phyloP scores from a whole-genome alignment of 2,888 invertebrate species.

The Zeuzera pyrina region DNA sequence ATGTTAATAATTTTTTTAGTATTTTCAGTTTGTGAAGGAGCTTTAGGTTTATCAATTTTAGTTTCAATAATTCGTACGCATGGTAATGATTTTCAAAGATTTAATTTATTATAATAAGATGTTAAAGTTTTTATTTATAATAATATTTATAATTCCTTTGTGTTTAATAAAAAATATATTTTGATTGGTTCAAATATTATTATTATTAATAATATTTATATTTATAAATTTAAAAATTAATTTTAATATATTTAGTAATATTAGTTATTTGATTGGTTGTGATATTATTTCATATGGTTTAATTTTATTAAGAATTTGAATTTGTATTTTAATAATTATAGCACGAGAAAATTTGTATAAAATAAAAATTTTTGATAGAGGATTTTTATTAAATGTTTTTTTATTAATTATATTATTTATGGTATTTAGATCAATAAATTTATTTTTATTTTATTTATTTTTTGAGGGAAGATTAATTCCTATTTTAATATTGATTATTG shows the following conservation, averaged over 20 bases:
- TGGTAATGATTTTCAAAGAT: slow-evolving; percentile 76
- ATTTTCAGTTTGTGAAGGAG: slow-evolving; percentile 77
- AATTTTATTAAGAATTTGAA: slow-evolving; percentile 74
- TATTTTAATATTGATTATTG: slow-evolving; percentile 77
- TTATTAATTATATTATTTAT: slow-evolving; percentile 65
- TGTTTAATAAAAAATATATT: slow-evolving; percentile 64
- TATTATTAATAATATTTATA: slow-evolving; percentile 64
- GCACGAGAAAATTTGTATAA: slow-evolving; percentile 65
- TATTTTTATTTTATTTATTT: slow-evolving; percentile 80
- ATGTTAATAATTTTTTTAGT: slow-evolving; percentile 75
- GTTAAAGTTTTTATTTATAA: slow-evolving; percentile 68
- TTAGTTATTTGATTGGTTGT: slow-evolving; percentile 57
- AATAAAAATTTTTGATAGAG: slow-evolving; percentile 56
- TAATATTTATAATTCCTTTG: slow-evolving; percentile 64
- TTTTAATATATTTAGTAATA: slow-evolving; percentile 40
- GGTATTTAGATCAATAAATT: slow-evolving; percentile 68
- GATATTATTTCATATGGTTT: slow-evolving; percentile 70
- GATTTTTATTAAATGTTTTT: slow-evolving; percentile 65
- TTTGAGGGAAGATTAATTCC: slow-evolving; percentile 81
- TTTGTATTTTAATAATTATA: slow-evolving; percentile 74
- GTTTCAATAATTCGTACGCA: slow-evolving; percentile 74
- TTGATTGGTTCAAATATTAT: slow-evolving; percentile 66
- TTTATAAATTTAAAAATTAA: slow-evolving; percentile 51
- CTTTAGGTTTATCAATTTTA: slow-evolving; percentile 76
- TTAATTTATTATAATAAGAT: slow-evolving; percentile 71